Evolutionary conservation across 2,797 vertebrate genomes (phyloP).

Genomic region (Amniataba percoides): DNA sequence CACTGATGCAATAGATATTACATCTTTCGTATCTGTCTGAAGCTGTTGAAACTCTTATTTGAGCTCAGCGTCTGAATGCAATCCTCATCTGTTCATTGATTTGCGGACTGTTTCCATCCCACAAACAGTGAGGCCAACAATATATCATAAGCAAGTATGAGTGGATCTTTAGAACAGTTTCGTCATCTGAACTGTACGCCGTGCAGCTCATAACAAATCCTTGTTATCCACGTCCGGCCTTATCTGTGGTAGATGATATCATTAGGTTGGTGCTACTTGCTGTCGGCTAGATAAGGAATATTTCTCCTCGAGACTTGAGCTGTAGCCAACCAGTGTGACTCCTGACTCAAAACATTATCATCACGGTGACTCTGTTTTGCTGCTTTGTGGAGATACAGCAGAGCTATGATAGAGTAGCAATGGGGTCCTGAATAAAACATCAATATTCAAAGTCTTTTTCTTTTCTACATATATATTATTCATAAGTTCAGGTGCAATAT

Average conservation of each 20-base stretch:
- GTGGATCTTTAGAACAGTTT: constrained; percentile 50
- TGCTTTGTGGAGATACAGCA: constrained; percentile 30
- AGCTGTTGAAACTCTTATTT: constrained; percentile 23
- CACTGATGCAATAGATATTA: constrained; percentile 6
- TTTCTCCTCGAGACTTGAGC: constrained; percentile 38
- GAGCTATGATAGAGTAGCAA: constrained; percentile 9
- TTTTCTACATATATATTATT: background rate
- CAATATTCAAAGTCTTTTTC: constrained; percentile 14
- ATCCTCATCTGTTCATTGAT: constrained; percentile 28
- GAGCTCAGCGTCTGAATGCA: constrained; percentile 9
- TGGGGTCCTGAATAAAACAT: constrained; percentile 8
- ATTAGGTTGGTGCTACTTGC: constrained; percentile 49
- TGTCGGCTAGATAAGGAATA: constrained; percentile 49
- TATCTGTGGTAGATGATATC: constrained; percentile 51
- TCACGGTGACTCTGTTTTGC: constrained; percentile 21
- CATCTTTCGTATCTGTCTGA: constrained; percentile 6
- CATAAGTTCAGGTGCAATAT: background rate
- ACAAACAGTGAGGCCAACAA: background rate
- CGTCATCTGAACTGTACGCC: constrained; percentile 38
- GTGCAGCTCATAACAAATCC: constrained; percentile 40
- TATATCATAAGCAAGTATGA: constrained; percentile 32
- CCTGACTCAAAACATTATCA: constrained; percentile 51
- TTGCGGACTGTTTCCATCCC: constrained; percentile 17
- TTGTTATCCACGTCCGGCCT: constrained; percentile 47
- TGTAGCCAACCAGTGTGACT: constrained; percentile 45